Evolutionary conservation across 2,113 vertebrate genomes (phyloP).

Genomic region (Pseudorasbora parva): DNA sequence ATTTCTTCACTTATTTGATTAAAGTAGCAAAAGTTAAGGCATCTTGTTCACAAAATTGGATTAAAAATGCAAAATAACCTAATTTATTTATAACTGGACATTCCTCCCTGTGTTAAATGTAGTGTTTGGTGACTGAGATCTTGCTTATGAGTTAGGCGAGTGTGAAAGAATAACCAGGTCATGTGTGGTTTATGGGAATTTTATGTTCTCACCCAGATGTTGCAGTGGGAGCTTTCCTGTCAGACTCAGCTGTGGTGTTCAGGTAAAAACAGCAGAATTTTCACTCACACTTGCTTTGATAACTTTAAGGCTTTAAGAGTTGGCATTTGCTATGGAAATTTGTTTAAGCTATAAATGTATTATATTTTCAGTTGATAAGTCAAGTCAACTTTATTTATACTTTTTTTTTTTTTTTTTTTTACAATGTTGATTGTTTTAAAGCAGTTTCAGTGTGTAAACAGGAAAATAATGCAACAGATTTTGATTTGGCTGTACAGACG

Average conservation of each 20-base stretch:
- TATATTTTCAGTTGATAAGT: neutral
- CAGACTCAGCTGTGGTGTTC: constrained; percentile 87
- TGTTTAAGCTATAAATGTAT: neutral
- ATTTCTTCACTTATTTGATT: neutral
- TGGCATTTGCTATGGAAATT: neutral
- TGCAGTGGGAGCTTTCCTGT: constrained; percentile 92
- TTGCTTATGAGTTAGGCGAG: neutral
- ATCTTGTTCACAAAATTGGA: neutral
- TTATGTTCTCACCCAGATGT: constrained; percentile 81
- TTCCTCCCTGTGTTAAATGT: neutral
- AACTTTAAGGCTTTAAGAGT: neutral
- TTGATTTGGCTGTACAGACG: no score
- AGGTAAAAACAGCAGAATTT: constrained; percentile 77
- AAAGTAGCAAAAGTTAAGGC: neutral
- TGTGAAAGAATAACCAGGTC: neutral
- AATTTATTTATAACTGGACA: neutral
- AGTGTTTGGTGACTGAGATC: neutral
- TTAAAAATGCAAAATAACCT: neutral
- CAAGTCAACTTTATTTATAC: no score
- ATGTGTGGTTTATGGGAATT: constrained; percentile 1
- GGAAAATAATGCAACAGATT: no score
- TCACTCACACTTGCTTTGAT: neutral
- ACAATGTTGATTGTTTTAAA: no score
- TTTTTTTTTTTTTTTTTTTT: no score
- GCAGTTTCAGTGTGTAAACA: no score